Conservation (phyloP, 2,113 vertebrate species). For the Phrynocephalus versicolor region DNA sequence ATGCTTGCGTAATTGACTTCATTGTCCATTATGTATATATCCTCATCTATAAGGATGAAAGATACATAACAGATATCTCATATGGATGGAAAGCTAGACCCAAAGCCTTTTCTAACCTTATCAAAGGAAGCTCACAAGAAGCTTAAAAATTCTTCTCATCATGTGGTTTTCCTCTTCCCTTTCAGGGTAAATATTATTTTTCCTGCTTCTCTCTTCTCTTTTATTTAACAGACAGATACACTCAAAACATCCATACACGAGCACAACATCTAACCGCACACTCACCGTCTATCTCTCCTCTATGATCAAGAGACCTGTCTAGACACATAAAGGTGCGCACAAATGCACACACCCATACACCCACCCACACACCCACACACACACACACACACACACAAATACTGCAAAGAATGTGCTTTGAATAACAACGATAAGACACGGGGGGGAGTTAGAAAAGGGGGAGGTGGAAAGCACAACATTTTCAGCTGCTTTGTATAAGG, state of each 20-base stretch:
- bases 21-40: slow-evolving; percentile 39
- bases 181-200: background rate
- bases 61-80: background rate
- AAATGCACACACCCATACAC: too few species aligned
- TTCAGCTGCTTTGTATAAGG: background rate
- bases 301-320: too few species aligned
- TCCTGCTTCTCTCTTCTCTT: background rate
- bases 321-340: too few species aligned
- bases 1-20: slow-evolving; percentile 64
- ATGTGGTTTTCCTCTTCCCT: background rate
- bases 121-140: background rate
- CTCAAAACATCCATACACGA: too few species aligned
- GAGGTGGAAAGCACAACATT: background rate
- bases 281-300: too few species aligned
- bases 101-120: background rate
- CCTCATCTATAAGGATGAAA: background rate
- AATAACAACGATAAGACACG: background rate
- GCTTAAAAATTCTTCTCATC: background rate
- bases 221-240: background rate
- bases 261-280: too few species aligned
- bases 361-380: background rate
- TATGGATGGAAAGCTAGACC: background rate
- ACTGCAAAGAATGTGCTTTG: background rate
- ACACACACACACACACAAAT: background rate
- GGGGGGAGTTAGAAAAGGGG: background rate